Evolutionary conservation across 2,888 invertebrate species (phyloP).

Genomic region (Brenthis hecate): DNA sequence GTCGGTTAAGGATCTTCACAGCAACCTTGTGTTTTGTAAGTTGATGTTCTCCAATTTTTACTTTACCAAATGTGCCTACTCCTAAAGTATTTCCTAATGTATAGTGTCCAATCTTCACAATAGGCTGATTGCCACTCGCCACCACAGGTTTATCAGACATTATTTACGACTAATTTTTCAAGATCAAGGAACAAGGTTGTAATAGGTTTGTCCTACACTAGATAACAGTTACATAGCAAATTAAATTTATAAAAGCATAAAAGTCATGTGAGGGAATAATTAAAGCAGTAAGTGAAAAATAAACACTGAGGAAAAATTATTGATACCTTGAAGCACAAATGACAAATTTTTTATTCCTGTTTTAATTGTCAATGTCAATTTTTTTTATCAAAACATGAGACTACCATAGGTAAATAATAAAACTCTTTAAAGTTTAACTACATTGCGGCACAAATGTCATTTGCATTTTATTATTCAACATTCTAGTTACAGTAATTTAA

Average conservation of each 20-base stretch:
- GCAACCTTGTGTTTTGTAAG: slow-evolving; percentile 99
- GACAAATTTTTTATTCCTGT: slow-evolving; percentile 2
- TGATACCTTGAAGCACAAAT: slow-evolving; percentile 23
- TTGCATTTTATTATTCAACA: background rate
- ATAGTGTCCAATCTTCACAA: slow-evolving; percentile 99
- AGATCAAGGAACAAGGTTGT: slow-evolving; percentile 31
- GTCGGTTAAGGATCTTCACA: slow-evolving; percentile 98
- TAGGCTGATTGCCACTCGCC: slow-evolving; percentile 83
- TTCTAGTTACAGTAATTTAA: background rate
- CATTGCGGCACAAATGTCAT: slow-evolving; percentile 9
- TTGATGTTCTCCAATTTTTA: slow-evolving; percentile 99
- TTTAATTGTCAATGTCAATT: slow-evolving; percentile 12
- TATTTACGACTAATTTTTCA: slow-evolving; percentile 26
- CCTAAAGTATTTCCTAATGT: slow-evolving; percentile 94
- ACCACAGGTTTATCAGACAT: slow-evolving; percentile 72
- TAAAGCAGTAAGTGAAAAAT: slow-evolving; percentile 18
- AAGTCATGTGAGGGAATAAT: slow-evolving; percentile 6
- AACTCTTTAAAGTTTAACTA: background rate
- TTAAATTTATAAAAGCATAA: slow-evolving; percentile 5
- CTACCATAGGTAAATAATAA: background rate
- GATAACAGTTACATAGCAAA: slow-evolving; percentile 15
- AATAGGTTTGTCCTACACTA: slow-evolving; percentile 16
- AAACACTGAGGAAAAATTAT: slow-evolving; percentile 30
- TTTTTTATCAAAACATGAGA: slow-evolving; percentile 10
- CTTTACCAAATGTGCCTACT: slow-evolving; percentile 99